Conservation (phyloP, 2,888 invertebrate genomes). For the Melikaiella ostensackeni region DNA sequence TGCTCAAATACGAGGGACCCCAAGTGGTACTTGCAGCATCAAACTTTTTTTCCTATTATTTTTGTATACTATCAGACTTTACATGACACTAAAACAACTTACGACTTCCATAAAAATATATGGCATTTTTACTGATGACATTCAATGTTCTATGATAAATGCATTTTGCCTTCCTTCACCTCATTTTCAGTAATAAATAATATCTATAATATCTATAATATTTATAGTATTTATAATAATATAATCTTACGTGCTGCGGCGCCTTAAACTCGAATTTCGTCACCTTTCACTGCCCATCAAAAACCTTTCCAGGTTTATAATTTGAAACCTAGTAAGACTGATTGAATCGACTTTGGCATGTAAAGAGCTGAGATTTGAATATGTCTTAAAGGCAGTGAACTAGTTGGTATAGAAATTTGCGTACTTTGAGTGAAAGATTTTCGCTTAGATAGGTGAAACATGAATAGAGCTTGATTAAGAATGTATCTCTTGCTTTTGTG, state of each 20-base stretch:
- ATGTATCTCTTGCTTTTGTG: constrained; percentile 32
- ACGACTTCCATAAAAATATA: neutral
- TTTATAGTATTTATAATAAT: no score
- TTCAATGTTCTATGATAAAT: no score
- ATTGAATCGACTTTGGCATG: neutral
- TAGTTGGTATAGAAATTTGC: neutral
- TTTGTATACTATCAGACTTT: neutral
- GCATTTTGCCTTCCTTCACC: no score
- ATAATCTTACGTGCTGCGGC: no score
- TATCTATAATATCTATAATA: no score
- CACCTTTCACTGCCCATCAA: neutral
- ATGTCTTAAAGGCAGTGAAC: neutral
- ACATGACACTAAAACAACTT: neutral
- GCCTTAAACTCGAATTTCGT: no score
- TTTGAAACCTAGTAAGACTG: neutral
- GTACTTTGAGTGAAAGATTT: constrained; percentile 11
- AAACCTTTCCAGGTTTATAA: neutral
- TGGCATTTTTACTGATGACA: no score
- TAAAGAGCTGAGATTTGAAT: neutral
- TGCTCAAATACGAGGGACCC: neutral
- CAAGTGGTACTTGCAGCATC: neutral
- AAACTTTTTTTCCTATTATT: neutral
- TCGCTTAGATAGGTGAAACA: constrained; percentile 16
- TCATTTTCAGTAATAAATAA: no score
- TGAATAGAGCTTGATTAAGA: constrained; percentile 36